Base-by-base conservation (phyloP, 1,140 invertebrate genomes). In the Drosophila seguyi region DNA sequence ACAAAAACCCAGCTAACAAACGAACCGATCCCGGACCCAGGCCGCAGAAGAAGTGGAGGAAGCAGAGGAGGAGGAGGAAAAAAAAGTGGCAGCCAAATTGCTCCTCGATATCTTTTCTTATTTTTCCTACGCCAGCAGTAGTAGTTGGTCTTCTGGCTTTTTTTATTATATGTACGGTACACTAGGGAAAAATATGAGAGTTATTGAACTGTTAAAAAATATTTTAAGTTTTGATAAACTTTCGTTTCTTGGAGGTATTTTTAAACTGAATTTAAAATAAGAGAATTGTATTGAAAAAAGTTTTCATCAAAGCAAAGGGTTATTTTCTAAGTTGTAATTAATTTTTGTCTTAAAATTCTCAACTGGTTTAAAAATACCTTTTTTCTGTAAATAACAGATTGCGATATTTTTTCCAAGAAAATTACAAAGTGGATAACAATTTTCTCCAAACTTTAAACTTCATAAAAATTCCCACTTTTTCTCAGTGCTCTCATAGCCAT, bases 41-140 rank as follows among this genome's bases (percentile, higher is more conserved):
- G 29, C 55, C 42, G 22, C 45, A 39, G 39, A 38, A 25, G 29
- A 45, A 47, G 48, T 34, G 36, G 22, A 22, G 27, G 44, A 47
- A 36, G 60, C 48, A 55, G 48, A 48, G 44, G 66, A 61, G 59
- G 62, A 66, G 68, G 25, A 63, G 72, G 65, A 25, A 67, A 80
- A 67, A 80, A 80, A 79, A 86, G 78, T 90, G 85, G 85, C 85
- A 90, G 85, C 85, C 85, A 90, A 90, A 90, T 90, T 90, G 85
- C 85, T 90, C 81, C 85, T 90, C 85, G 86, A 90, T 90, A 90
- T 90, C 85, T 90, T 90, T 90, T 50, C 48, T 50, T 90, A 83
- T 79, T 88, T 86, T 55, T 55, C 52, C 52, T 88, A 75, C 74
- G 72, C 63, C 75, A 78, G 75, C 72, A 84, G 83, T 77, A 84